phyloP scores from a whole-genome alignment of 2,113 vertebrate species.

The Lepus timidus region DNA sequence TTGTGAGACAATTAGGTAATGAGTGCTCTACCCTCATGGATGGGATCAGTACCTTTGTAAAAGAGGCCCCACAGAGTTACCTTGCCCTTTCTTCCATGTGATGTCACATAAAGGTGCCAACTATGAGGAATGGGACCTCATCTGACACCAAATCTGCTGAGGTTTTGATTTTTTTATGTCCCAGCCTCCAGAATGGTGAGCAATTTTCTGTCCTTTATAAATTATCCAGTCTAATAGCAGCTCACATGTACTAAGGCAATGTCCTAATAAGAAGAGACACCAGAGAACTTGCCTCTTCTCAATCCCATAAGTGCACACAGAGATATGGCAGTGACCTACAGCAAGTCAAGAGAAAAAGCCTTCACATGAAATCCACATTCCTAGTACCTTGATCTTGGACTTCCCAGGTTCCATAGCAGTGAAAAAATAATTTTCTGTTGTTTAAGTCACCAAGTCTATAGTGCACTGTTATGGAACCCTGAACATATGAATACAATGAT shows the following conservation, averaged over 20 bases:
- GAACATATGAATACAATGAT: not conserved
- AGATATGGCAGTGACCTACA: not conserved
- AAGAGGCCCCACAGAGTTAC: not conserved
- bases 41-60: not conserved
- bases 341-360: not conserved
- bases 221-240: not conserved
- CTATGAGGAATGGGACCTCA: not conserved
- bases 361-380: not conserved
- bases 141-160: not conserved
- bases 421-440: conserved; percentile 17
- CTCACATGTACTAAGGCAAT: not conserved
- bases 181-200: not conserved
- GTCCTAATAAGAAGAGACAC: not conserved
- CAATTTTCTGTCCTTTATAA: not conserved
- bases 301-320: not conserved
- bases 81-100: not conserved
- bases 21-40: not conserved
- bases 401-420: not conserved
- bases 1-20: not conserved
- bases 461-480: not conserved
- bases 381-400: not conserved
- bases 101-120: not conserved
- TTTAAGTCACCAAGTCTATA: not conserved
- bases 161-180: not conserved
- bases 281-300: not conserved